Percentiles rank a stretch among this genome's conserved stretches.
Evolutionary conservation across 2,113 vertebrate species (phyloP).

Genomic region (Vicugna pacos): DNA sequence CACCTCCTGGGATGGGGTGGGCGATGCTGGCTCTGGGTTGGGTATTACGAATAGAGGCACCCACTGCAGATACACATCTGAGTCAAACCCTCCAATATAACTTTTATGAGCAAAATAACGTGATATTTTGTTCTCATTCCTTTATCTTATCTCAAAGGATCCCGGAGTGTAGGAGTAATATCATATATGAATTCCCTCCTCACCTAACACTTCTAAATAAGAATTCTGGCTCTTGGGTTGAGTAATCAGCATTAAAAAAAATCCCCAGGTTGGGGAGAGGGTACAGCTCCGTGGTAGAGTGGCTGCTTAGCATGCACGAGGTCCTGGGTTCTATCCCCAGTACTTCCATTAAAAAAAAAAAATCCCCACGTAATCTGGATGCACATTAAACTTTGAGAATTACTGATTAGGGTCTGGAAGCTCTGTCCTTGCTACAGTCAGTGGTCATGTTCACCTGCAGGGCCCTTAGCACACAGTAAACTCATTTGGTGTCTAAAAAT

Average conservation of each 20-base stretch:
- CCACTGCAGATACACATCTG: not conserved
- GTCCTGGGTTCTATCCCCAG: too few species aligned
- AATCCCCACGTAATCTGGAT: not conserved
- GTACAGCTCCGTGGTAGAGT: too few species aligned
- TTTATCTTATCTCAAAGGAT: not conserved
- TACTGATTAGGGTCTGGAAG: not conserved
- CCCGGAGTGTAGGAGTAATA: too few species aligned
- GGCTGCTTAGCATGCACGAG: too few species aligned
- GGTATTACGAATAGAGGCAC: not conserved
- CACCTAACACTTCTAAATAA: not conserved
- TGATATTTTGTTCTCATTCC: not conserved
- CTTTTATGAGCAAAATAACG: not conserved
- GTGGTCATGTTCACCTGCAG: not conserved
- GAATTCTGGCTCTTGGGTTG: not conserved
- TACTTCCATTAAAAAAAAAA: not conserved
- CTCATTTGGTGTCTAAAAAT: accelerated
- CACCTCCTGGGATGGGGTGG: too few species aligned
- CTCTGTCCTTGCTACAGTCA: not conserved
- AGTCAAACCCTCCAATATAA: not conserved
- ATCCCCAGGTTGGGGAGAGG: not conserved
- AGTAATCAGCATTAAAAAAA: not conserved
- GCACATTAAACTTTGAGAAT: not conserved
- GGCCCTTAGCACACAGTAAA: not conserved
- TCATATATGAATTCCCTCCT: not conserved
- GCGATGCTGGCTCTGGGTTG: not conserved